Conservation (phyloP, 2,888 invertebrate species). For the Euplagia quadripunctaria region DNA sequence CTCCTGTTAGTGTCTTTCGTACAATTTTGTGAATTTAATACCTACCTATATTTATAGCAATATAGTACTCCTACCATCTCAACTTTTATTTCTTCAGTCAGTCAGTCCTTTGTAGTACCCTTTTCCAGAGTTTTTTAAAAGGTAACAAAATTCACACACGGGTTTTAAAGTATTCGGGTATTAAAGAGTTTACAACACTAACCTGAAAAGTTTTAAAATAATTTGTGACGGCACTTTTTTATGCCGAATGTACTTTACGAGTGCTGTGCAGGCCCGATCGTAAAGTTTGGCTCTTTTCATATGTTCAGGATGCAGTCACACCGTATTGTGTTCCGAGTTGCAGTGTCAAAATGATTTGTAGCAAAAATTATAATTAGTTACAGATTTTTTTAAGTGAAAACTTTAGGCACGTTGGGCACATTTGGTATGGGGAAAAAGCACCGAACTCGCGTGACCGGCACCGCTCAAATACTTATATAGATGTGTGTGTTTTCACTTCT, state of each 20-base stretch:
- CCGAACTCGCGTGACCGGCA: too few species aligned
- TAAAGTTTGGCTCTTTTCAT: constrained; percentile 59
- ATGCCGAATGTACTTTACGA: constrained; percentile 55
- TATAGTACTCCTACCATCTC: too few species aligned
- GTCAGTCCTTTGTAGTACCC: neutral
- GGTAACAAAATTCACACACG: neutral
- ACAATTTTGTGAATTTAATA: too few species aligned
- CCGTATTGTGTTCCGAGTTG: constrained; percentile 35
- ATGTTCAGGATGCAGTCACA: constrained; percentile 46
- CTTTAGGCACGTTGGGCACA: too few species aligned
- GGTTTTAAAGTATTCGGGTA: neutral
- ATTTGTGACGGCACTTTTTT: constrained; percentile 50
- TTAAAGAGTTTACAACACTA: constrained; percentile 29
- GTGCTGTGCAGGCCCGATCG: constrained; percentile 52
- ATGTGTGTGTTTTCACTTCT: too few species aligned
- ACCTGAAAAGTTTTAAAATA: constrained; percentile 43
- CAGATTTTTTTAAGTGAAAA: too few species aligned
- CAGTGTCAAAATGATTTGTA: too few species aligned
- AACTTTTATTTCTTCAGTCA: too few species aligned
- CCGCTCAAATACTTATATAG: too few species aligned
- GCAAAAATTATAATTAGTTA: too few species aligned
- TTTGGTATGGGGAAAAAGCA: too few species aligned
- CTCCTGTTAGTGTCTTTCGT: neutral
- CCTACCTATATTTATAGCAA: too few species aligned
- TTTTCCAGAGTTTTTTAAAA: constrained; percentile 9